Percentiles rank a stretch among this genome's conserved stretches.
Conservation (phyloP, 2,797 vertebrate genomes). For the Babyrousa celebensis region DNA sequence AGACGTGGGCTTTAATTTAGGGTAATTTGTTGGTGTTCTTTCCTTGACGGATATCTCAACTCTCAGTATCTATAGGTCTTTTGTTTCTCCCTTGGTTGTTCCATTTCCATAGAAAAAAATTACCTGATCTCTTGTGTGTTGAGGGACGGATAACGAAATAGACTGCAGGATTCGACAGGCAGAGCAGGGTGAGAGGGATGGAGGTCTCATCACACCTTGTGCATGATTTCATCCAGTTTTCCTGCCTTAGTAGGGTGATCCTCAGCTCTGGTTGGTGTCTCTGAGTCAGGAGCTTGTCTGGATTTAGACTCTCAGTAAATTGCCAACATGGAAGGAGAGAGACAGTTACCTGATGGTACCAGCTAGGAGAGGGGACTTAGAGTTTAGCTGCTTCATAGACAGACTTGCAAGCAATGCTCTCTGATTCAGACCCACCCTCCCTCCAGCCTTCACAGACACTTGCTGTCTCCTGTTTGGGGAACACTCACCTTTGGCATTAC, state of each 20-base stretch:
- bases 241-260: neutral
- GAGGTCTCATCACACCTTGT: neutral
- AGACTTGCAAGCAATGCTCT: neutral
- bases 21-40: constrained; percentile 13
- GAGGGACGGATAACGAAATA: neutral
- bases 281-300: neutral
- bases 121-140: neutral
- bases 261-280: neutral
- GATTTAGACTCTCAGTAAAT: constrained; percentile 11
- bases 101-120: constrained; percentile 60
- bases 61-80: constrained; percentile 28
- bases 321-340: neutral
- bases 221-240: neutral
- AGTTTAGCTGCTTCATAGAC: neutral
- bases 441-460: neutral
- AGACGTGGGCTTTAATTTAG: constrained; percentile 51
- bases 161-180: neutral
- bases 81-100: constrained; percentile 14
- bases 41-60: neutral
- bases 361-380: neutral
- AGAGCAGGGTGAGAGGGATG: too few species aligned
- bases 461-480: neutral
- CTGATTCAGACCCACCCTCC: neutral
- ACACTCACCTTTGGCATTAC: neutral
- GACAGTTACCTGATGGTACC: neutral